phyloP scores from a whole-genome alignment of 2,113 vertebrate genomes.

The Pionites leucogaster region DNA sequence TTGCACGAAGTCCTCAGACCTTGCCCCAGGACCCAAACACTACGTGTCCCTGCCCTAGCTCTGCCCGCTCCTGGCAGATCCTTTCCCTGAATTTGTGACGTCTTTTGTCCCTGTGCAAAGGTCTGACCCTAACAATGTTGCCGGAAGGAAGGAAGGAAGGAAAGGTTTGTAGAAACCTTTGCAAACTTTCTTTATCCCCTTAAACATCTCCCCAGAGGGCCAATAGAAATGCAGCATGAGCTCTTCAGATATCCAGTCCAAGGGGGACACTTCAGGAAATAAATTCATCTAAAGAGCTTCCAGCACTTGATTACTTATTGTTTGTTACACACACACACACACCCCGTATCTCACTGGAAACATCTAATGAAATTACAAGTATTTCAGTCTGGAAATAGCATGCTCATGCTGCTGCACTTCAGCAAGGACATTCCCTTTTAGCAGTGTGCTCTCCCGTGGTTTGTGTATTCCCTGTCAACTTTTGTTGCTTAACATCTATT shows the following conservation, averaged over 20 bases:
- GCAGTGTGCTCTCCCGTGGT: background rate
- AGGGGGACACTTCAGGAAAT: conserved; percentile 39
- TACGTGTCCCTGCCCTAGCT: background rate
- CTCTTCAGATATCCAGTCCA: conserved; percentile 29
- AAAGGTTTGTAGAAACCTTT: conserved; percentile 31
- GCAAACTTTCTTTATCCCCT: conserved; percentile 19
- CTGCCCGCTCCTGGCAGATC: background rate
- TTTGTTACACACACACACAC: background rate
- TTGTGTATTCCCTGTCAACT: background rate
- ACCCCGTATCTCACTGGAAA: background rate
- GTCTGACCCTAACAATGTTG: conserved; percentile 32
- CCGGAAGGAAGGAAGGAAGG: conserved; percentile 43
- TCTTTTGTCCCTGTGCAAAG: conserved; percentile 54
- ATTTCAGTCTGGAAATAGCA: conserved; percentile 31
- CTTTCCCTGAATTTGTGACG: background rate
- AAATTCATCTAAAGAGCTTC: conserved; percentile 57
- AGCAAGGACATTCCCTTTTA: background rate
- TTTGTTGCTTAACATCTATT: background rate
- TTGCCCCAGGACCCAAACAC: background rate
- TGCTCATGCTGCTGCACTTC: background rate
- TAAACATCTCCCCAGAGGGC: background rate
- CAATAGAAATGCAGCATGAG: background rate
- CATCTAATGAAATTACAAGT: conserved; percentile 49
- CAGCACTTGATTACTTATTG: conserved; percentile 50
- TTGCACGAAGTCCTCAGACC: background rate